A percentile compares a stretch with the other conserved stretches of the same genome.
Conservation (phyloP, 1,140 invertebrate genomes). For the Ceratosolen solmsi region DNA sequence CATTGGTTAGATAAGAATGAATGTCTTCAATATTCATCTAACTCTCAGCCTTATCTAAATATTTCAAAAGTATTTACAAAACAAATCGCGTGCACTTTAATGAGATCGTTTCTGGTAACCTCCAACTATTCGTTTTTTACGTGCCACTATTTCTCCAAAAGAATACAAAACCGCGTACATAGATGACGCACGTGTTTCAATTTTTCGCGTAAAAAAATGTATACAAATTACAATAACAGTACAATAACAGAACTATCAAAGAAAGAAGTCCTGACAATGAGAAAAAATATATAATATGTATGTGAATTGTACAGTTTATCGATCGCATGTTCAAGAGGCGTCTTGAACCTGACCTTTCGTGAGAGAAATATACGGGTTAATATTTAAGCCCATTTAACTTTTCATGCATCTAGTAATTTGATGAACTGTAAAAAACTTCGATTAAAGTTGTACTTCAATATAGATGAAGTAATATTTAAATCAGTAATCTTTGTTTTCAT, state of each 20-base stretch:
- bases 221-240: conserved; percentile 6
- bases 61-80: background rate
- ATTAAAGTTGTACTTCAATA: background rate
- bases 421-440: background rate
- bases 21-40: background rate
- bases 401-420: conserved; percentile 8
- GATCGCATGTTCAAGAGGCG: conserved; percentile 4
- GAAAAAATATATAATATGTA: background rate
- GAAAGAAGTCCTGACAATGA: no score
- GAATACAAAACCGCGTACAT: background rate
- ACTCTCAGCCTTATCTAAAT: no score
- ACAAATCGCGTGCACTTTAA: conserved; percentile 26
- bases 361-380: background rate
- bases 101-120: conserved; percentile 6
- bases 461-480: background rate
- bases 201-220: conserved; percentile 30
- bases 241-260: background rate
- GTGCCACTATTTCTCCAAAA: background rate
- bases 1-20: conserved; percentile 1
- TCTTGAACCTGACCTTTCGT: conserved; percentile 51
- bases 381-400: conserved; percentile 5
- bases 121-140: background rate
- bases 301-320: conserved; percentile 38
- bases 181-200: background rate
- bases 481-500: background rate